Evolutionary conservation across 2,888 invertebrate species (phyloP).

Genomic region (Norana najaformis): DNA sequence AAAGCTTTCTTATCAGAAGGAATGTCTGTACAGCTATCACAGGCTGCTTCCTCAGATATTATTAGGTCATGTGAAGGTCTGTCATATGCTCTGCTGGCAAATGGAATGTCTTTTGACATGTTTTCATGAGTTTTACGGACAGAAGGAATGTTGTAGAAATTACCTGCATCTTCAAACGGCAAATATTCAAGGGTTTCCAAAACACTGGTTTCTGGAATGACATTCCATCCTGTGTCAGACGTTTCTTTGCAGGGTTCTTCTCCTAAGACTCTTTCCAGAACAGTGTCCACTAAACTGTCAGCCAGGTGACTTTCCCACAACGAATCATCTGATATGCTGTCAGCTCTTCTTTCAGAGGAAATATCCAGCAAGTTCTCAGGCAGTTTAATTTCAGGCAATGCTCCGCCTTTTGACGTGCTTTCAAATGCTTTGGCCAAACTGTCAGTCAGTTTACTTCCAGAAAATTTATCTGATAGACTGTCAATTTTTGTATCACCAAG

Average conservation of each 20-base stretch:
- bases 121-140: neutral
- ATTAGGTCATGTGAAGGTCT: neutral
- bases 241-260: neutral
- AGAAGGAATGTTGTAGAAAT: neutral
- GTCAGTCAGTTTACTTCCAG: neutral
- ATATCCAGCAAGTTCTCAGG: neutral
- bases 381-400: neutral
- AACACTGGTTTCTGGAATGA: neutral
- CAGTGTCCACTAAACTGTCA: neutral
- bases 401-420: neutral
- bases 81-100: neutral
- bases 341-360: neutral
- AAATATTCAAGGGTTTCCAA: neutral
- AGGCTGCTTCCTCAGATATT: neutral
- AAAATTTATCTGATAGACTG: neutral
- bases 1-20: neutral
- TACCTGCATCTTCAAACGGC: neutral
- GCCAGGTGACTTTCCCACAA: neutral
- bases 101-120: neutral
- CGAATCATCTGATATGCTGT: neutral
- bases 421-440: neutral
- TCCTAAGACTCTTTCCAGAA: neutral
- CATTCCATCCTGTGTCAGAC: neutral
- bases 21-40: neutral
- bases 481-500: neutral